Conservation (phyloP, 2,888 invertebrate species). For the Pandemis heparana region DNA sequence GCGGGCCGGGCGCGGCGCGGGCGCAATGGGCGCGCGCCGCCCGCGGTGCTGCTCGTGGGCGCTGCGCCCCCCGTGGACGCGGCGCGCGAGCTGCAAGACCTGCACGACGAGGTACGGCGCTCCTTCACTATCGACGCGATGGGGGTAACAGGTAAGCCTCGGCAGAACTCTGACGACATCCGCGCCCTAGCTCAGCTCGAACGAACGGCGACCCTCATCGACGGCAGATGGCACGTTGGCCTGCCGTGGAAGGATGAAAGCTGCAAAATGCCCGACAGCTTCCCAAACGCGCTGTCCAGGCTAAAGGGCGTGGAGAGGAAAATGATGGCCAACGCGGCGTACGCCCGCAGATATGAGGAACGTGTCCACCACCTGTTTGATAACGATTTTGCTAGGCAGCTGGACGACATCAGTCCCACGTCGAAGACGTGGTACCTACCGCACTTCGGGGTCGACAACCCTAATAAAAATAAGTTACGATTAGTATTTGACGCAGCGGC, state of each 20-base stretch:
- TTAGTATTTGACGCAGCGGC: conserved; percentile 48
- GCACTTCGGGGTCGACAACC: conserved; percentile 48
- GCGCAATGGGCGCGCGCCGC: neutral
- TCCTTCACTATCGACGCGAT: conserved; percentile 45
- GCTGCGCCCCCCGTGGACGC: neutral
- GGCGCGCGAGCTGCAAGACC: conserved; percentile 2
- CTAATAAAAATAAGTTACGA: conserved; percentile 39
- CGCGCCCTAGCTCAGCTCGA: conserved; percentile 44
- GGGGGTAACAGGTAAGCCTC: conserved; percentile 42
- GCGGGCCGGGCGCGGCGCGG: neutral
- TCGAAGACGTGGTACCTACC: conserved; percentile 49
- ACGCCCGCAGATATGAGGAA: neutral
- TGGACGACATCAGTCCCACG: neutral
- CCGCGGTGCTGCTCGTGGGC: neutral
- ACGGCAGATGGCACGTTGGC: neutral
- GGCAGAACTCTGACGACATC: conserved; percentile 41
- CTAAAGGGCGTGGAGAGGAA: neutral
- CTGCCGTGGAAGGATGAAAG: neutral
- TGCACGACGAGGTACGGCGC: conserved; percentile 28
- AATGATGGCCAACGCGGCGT: neutral
- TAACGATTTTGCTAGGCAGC: conserved; percentile 46
- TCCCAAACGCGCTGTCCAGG: neutral
- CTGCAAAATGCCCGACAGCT: neutral
- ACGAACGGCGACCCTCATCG: conserved; percentile 25
- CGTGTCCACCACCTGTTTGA: conserved; percentile 47